Conservation (phyloP, 92 coral and sea anemone genomes). For the Porites rus region DNA sequence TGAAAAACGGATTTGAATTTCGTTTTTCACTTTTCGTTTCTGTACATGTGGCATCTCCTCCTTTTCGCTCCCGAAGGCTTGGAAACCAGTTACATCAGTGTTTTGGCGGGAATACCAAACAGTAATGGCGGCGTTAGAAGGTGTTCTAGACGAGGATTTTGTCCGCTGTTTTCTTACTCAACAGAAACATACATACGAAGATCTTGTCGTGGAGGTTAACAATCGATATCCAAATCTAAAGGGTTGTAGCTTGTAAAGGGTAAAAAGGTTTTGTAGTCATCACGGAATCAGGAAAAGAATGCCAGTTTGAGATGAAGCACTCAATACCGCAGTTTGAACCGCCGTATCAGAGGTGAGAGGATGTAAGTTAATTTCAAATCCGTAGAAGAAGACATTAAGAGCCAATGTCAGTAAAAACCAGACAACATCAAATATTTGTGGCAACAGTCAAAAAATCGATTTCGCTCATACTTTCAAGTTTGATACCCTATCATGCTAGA, state of each 20-base stretch:
- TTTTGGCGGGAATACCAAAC: not conserved
- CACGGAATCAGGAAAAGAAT: not conserved
- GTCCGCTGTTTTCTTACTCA: not conserved
- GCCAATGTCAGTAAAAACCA: too few species aligned
- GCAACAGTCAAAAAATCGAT: too few species aligned
- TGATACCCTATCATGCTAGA: too few species aligned
- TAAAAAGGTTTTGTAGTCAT: not conserved
- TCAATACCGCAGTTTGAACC: not conserved
- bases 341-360: constrained; percentile 4
- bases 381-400: not conserved
- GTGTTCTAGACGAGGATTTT: not conserved
- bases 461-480: too few species aligned
- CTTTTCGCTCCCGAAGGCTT: not conserved
- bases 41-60: not conserved
- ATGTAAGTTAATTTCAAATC: not conserved
- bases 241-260: not conserved
- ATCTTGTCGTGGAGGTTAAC: not conserved
- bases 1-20: not conserved
- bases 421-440: too few species aligned
- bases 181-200: not conserved
- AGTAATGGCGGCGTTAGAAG: constrained; percentile 1
- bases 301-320: not conserved
- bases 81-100: not conserved
- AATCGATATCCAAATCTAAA: not conserved
- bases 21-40: not conserved